Evolutionary conservation across 1,140 invertebrate genomes (phyloP), one percentile per base, ranked within the genome.

Genomic region (Anoplophora glabripennis): DNA sequence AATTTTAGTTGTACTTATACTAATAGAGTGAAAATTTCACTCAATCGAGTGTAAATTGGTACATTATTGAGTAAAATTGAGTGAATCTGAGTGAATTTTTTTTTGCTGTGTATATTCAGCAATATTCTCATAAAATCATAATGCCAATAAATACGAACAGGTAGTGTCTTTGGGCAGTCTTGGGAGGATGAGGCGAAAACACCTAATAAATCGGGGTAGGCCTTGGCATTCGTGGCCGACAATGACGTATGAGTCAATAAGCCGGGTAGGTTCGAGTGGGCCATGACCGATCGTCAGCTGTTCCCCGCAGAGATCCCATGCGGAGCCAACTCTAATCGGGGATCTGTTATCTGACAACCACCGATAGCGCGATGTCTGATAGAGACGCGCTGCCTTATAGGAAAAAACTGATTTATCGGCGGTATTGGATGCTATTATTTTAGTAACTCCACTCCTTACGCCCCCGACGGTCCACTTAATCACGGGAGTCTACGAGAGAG

Each of bases 271-370:
- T 69, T 67, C 63, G 68, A 70, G 68, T 70, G 68, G 68, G 68
- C 68, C 65, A 67, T 70, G 68, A 70, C 68, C 68, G 68, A 70
- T 70, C 68, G 68, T 70, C 68, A 70, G 68, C 65, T 68, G 65
- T 70, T 66, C 63, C 68, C 68, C 63, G 65, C 61, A 53, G 67
- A 33, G 67, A 63, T 49, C 67, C 44, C 67, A 69, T 64, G 67
- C 67, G 61, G 67, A 57, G 67, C 65, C 61, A 61, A 61, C 67
- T 69, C 65, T 69, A 69, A 69, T 69, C 67, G 67, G 67, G 65
- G 67, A 69, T 69, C 67, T 67, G 65, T 69, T 69, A 69, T 69
- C 67, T 67, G 67, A 67, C 65, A 64, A 54, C 52, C 52, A 44
- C 52, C 52, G 52, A 54, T 54, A 44, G 52, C 44, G 63, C 53